Evolutionary conservation across 2,797 vertebrate genomes (phyloP).

Genomic region (Yasuhikotakia modesta): DNA sequence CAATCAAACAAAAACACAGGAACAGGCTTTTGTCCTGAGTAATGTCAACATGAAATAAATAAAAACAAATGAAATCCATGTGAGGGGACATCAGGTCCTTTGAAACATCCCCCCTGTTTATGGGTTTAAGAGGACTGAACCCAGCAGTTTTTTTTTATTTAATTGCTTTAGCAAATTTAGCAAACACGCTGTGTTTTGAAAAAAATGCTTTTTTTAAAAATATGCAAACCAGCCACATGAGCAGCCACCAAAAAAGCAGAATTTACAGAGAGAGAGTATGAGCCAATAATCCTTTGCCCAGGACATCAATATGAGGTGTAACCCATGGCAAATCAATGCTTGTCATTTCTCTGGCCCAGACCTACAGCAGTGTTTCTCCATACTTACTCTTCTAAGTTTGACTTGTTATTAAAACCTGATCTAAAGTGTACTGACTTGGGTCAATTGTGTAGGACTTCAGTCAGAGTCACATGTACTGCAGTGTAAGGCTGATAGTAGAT

Average conservation of each 20-base stretch:
- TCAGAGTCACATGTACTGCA: not conserved
- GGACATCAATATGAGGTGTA: slow-evolving; percentile 11
- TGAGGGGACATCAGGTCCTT: slow-evolving; percentile 11
- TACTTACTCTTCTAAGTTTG: no score
- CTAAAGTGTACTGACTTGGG: not conserved
- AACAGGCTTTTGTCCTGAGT: slow-evolving; percentile 17
- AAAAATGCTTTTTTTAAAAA: no score
- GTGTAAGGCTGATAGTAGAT: not conserved
- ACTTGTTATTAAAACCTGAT: no score
- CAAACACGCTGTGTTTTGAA: no score
- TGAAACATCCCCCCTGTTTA: slow-evolving; percentile 50
- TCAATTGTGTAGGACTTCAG: not conserved
- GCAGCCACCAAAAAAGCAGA: slow-evolving; percentile 36
- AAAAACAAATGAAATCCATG: slow-evolving; percentile 27
- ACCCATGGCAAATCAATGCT: slow-evolving; percentile 36
- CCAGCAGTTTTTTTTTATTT: no score
- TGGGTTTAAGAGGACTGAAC: slow-evolving; percentile 9
- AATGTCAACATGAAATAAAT: slow-evolving; percentile 24
- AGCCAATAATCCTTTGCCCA: slow-evolving; percentile 30
- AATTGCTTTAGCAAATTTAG: no score
- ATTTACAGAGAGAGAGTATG: slow-evolving; percentile 11
- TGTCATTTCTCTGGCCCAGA: slow-evolving; percentile 4
- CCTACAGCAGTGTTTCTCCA: not conserved
- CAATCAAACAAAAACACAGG: slow-evolving; percentile 16
- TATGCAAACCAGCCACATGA: slow-evolving; percentile 13